Base-by-base conservation (phyloP, 2,113 vertebrate genomes). In the Pachypanchax playfairii region DNA sequence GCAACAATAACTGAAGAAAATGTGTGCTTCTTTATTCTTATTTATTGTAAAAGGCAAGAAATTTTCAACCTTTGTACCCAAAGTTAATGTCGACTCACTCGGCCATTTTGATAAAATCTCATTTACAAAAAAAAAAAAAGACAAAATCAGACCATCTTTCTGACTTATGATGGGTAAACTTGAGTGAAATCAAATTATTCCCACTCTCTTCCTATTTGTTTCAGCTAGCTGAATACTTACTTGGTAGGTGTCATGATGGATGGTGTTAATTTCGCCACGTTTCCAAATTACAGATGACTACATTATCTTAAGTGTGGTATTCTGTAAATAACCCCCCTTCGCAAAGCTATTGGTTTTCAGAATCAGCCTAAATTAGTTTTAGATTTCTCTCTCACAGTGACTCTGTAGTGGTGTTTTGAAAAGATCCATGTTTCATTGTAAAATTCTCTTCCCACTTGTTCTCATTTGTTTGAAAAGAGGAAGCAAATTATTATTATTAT, bases 141-240 rank as follows among this genome's bases (percentile, higher is more conserved):
- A 10, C 44, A 68, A 64, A 74, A 1, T 24, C 53, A 35, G 54
- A 24, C 20, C 64, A 47, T 65, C 41, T 43, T 29, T 36, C 36
- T 82, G 79, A 82, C 47, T 74, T 69, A 77, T 62, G 69, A 70
- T n/a, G 21, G 50, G 61, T 67, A 42, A 42, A 28, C 44, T 14
- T 60, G 26, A 68, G 64, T 75, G 60, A 57, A 79, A 77, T 62
- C 14, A 0, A 62, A 69, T 58, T 36, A 33, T 65, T 59, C 50
- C 24, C 55, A 44, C 25, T 55, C 58, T 52, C 64, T 21, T 39
- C 9, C 25, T 2, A 21, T 54, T 17, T 6, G 17, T 47, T 54
- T 26, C 36, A 51, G 56, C 18, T 39, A 42, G 44, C 1, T 18
- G 4, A 29, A 58, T 31, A 35, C 39, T 63, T 24, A 39, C 29